These are phyloP conservation scores for Agrotis segetum DNA, from an alignment of 2,888 invertebrate species.

Conservation along the genomic window DNA sequence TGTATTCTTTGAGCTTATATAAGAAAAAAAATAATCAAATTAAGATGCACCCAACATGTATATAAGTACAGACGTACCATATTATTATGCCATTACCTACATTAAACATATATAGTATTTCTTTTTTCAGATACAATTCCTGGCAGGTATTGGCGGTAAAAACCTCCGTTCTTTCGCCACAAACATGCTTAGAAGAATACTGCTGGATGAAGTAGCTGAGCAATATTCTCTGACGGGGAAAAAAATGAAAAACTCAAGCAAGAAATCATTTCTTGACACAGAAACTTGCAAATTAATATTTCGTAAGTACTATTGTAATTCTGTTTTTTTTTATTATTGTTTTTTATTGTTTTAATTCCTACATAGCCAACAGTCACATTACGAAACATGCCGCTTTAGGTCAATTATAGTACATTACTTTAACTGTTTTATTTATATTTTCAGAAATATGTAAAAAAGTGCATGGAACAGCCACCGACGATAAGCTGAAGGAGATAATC, in stretches of 20 bases:
- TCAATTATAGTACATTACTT: not conserved
- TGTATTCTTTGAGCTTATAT: not conserved
- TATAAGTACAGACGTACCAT: not conserved
- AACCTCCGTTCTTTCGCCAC: slow-evolving; percentile 1
- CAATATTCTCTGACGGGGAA: no score
- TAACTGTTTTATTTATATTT: not conserved
- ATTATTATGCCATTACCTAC: no score
- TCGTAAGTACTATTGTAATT: not conserved
- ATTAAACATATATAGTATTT: slow-evolving; percentile 2
- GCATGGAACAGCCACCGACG: no score
- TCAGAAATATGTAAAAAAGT: no score
- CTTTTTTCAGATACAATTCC: slow-evolving; percentile 3
- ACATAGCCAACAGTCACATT: not conserved
- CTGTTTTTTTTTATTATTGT: not conserved
- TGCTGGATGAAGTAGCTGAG: no score
- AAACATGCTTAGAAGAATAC: no score
- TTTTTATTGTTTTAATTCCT: not conserved
- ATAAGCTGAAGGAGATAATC: no score
- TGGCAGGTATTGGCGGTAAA: slow-evolving; percentile 16
- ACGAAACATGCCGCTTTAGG: not conserved
- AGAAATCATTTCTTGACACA: no score
- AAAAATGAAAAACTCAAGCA: no score
- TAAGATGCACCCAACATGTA: not conserved
- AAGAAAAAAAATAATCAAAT: not conserved
- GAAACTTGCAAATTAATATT: no score